Conservation (phyloP, 2,797 vertebrate genomes). For the Tympanoctomys barrerae region DNA sequence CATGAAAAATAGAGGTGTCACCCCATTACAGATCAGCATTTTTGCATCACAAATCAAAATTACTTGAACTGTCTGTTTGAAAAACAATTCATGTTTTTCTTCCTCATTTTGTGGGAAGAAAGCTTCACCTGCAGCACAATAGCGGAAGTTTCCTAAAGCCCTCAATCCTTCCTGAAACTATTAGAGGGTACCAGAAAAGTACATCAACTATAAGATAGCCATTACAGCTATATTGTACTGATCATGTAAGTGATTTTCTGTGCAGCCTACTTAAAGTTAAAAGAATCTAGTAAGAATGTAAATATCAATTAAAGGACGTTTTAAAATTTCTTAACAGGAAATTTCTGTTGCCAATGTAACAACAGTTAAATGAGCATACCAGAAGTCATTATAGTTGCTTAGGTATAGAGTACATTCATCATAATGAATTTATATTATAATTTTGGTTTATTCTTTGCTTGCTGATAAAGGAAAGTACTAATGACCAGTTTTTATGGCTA, state of each 20-base stretch:
- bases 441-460: constrained; percentile 92
- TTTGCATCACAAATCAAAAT: constrained; percentile 41
- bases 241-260: constrained; percentile 66
- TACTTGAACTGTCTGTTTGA: constrained; percentile 43
- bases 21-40: not conserved
- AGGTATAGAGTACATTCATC: constrained; percentile 84
- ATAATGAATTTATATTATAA: constrained; percentile 93
- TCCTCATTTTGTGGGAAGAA: constrained; percentile 51
- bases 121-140: constrained; percentile 17
- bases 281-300: constrained; percentile 66
- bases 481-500: constrained; percentile 89
- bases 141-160: not conserved
- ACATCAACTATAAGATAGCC: not conserved
- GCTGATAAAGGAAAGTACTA: constrained; percentile 91
- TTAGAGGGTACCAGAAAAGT: constrained; percentile 53
- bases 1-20: not conserved
- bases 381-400: constrained; percentile 86
- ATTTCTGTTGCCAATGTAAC: constrained; percentile 51
- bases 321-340: constrained; percentile 74
- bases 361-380: constrained; percentile 90
- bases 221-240: constrained; percentile 70
- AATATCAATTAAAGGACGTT: constrained; percentile 74
- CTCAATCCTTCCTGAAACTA: constrained; percentile 50
- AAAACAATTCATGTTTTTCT: constrained; percentile 62
- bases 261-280: constrained; percentile 67